phyloP scores from a whole-genome alignment of 2,797 vertebrate genomes.

The Knipowitschia caucasica region DNA sequence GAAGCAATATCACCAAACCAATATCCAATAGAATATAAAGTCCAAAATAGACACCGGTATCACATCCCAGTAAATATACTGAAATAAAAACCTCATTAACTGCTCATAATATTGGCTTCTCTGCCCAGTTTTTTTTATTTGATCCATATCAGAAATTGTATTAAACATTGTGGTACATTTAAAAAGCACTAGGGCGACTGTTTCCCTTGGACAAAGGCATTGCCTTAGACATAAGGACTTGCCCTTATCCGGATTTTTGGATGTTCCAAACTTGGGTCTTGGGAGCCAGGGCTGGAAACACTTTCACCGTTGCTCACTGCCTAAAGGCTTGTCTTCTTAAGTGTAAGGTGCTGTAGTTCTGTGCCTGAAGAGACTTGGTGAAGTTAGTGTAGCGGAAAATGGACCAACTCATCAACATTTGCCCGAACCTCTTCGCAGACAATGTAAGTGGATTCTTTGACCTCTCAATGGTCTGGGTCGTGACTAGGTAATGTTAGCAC shows the following conservation, averaged over 20 bases:
- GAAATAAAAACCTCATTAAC: too few species aligned
- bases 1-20: too few species aligned
- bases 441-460: conserved; percentile 15
- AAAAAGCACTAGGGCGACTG: too few species aligned
- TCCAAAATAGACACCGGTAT: too few species aligned
- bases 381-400: conserved; percentile 31
- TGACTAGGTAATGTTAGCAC: conserved; percentile 1
- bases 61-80: too few species aligned
- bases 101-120: too few species aligned
- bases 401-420: conserved; percentile 16
- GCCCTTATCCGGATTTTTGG: not conserved
- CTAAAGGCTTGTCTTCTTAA: conserved; percentile 10
- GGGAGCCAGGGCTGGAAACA: not conserved
- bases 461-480: conserved; percentile 12
- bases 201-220: too few species aligned
- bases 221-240: too few species aligned
- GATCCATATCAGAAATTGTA: too few species aligned
- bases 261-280: not conserved
- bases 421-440: conserved; percentile 7
- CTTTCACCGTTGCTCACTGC: conserved; percentile 4
- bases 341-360: conserved; percentile 21
- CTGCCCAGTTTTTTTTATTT: too few species aligned
- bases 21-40: too few species aligned
- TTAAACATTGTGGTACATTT: too few species aligned
- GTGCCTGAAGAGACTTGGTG: conserved; percentile 2